Conservation (phyloP, 2,113 vertebrate species). For the Ginglymostoma cirratum region DNA sequence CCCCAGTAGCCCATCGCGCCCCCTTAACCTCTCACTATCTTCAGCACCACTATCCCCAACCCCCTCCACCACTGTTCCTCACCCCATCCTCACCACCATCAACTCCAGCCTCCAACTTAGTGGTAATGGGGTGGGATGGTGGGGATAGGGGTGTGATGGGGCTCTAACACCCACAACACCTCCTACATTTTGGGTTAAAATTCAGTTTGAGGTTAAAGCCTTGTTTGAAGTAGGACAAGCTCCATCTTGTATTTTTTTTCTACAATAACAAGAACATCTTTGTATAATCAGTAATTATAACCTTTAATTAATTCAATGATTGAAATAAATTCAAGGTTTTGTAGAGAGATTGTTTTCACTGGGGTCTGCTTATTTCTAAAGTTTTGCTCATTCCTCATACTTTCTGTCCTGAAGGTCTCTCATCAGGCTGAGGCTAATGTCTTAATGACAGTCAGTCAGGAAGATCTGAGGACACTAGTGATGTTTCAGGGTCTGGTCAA, state of each 20-base stretch:
- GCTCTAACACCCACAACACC: too few relatives aligned
- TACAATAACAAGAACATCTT: background rate
- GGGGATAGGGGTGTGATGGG: too few relatives aligned
- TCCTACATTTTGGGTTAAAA: too few relatives aligned
- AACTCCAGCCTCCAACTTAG: too few relatives aligned
- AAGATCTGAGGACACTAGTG: background rate
- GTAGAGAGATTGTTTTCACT: background rate
- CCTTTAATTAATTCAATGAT: background rate
- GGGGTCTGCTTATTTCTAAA: background rate
- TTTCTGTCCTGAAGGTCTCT: background rate
- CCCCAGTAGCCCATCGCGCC: too few relatives aligned
- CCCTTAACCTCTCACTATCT: too few relatives aligned
- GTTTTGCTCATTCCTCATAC: background rate
- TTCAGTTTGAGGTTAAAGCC: too few relatives aligned
- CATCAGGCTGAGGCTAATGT: background rate
- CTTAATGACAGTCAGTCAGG: background rate
- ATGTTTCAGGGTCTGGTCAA: background rate
- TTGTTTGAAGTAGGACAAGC: background rate
- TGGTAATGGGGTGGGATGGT: too few relatives aligned
- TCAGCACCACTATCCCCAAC: too few relatives aligned
- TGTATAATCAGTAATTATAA: background rate
- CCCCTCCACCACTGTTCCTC: too few relatives aligned
- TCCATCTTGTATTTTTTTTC: background rate
- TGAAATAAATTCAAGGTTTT: background rate
- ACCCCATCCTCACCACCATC: too few relatives aligned